A percentile compares a stretch with the other conserved stretches of the same genome.
Evolutionary conservation across 1,140 invertebrate species (phyloP).

Genomic region (Drosophila rhopaloa): DNA sequence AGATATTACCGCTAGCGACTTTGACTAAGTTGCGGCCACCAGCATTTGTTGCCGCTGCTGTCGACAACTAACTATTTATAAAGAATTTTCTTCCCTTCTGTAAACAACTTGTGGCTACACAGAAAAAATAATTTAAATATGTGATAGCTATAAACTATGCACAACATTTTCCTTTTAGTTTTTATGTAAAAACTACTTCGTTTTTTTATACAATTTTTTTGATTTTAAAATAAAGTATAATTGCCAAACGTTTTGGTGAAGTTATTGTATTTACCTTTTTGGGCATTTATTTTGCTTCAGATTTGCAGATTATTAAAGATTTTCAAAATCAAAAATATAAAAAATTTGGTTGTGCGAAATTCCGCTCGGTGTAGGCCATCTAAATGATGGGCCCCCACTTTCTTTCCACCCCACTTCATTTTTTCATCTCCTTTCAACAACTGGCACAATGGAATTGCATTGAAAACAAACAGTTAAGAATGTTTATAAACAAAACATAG

Average conservation of each 20-base stretch:
- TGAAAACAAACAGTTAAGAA: slow-evolving; percentile 71
- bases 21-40: slow-evolving; percentile 62
- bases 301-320: not conserved
- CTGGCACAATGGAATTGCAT: slow-evolving; percentile 64
- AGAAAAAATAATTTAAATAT: not conserved
- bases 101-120: slow-evolving; percentile 18
- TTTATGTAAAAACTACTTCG: no score
- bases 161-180: no score
- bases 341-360: not conserved
- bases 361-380: not conserved
- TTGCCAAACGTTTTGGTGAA: no score
- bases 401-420: not conserved
- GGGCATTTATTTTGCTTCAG: no score
- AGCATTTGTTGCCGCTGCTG: slow-evolving; percentile 35
- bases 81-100: slow-evolving; percentile 48
- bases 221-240: no score
- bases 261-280: no score
- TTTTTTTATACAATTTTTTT: no score
- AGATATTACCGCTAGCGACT: slow-evolving; percentile 56
- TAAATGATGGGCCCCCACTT: slow-evolving; percentile 1
- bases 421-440: slow-evolving; percentile 53
- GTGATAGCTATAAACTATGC: no score
- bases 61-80: slow-evolving; percentile 70
- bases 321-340: no score
- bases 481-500: slow-evolving; percentile 79